phyloP scores from a whole-genome alignment of 2,888 invertebrate genomes.

The Dorcus hopei region DNA sequence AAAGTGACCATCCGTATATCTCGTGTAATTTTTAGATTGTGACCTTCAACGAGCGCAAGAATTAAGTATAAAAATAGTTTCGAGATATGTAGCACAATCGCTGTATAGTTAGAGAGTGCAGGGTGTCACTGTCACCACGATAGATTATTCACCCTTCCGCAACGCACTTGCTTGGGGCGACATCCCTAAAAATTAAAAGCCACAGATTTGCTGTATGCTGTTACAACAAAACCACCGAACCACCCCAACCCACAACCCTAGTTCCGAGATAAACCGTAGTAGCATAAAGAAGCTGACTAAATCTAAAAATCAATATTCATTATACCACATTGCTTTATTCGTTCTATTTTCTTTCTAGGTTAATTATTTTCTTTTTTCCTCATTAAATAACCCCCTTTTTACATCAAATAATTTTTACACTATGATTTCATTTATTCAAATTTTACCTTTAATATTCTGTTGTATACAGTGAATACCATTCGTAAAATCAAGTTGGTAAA shows the following conservation, averaged over 20 bases:
- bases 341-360: background rate
- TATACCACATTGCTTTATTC: constrained; percentile 7
- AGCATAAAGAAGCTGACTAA: constrained; percentile 15
- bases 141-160: constrained; percentile 50
- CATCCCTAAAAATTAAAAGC: constrained; percentile 52
- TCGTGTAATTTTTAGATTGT: too few species aligned
- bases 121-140: constrained; percentile 29
- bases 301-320: constrained; percentile 26
- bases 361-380: too few species aligned
- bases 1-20: too few species aligned
- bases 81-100: background rate
- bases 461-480: too few species aligned
- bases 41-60: background rate
- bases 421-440: too few species aligned
- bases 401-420: too few species aligned
- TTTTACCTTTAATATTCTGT: too few species aligned
- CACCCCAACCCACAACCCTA: constrained; percentile 20
- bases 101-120: constrained; percentile 13
- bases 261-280: constrained; percentile 19
- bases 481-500: too few species aligned
- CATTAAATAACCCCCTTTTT: too few species aligned
- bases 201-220: constrained; percentile 48
- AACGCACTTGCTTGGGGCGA: constrained; percentile 44
- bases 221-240: constrained; percentile 31
- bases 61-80: background rate